A percentile compares a stretch with the other conserved stretches of the same genome.
These are phyloP conservation scores for Halictus rubicundus DNA, from an alignment of 1,140 invertebrate genomes.

Conservation along the genomic window DNA sequence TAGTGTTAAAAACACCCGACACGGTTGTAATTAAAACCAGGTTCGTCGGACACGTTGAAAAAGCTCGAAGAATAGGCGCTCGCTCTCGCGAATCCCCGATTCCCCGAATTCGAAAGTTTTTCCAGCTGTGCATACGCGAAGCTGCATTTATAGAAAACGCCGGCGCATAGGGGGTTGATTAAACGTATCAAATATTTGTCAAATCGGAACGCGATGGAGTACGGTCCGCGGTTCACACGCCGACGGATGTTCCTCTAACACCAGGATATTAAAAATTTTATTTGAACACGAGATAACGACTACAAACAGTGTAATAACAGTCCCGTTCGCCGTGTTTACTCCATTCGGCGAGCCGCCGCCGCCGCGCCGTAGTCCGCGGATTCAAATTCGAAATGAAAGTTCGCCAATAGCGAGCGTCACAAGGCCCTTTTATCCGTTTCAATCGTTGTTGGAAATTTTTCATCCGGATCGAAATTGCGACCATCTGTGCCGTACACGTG, in stretches of 20 bases:
- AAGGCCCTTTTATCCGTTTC: not conserved
- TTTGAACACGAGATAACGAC: not conserved
- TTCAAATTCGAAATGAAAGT: no score
- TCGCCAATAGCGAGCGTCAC: not conserved
- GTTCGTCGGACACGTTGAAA: no score
- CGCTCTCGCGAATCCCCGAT: no score
- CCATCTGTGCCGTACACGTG: not conserved
- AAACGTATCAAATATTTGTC: constrained; percentile 75
- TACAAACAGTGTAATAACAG: not conserved
- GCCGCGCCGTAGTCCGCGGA: no score
- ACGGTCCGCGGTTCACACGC: constrained; percentile 44
- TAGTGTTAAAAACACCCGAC: no score
- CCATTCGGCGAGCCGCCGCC: no score
- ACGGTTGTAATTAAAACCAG: no score
- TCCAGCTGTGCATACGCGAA: constrained; percentile 60
- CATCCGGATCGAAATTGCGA: not conserved
- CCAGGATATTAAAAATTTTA: not conserved
- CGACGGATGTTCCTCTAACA: constrained; percentile 36
- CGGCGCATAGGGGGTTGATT: constrained; percentile 68
- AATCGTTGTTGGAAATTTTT: not conserved
- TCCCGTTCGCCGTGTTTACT: not conserved
- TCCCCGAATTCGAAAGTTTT: constrained; percentile 51
- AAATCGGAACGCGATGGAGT: constrained; percentile 56
- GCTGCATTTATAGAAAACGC: constrained; percentile 45
- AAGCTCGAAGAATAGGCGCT: not conserved